Evolutionary conservation across 2,888 invertebrate species (phyloP).

Genomic region (Ormia ochracea): DNA sequence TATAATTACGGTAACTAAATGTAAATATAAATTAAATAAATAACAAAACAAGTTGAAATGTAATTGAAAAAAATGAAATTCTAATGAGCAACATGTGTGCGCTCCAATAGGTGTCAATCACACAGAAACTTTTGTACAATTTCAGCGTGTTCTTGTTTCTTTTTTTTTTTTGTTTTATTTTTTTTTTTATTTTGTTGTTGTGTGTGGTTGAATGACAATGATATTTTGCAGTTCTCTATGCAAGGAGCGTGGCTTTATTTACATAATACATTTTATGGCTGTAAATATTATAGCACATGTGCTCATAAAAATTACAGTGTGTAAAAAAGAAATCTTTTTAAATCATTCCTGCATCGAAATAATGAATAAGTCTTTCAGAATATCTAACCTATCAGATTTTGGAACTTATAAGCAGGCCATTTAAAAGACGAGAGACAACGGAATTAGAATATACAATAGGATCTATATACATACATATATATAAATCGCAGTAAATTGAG

Average conservation of each 20-base stretch:
- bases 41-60: not conserved
- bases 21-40: conserved; percentile 54
- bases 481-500: too few relatives aligned
- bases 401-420: too few relatives aligned
- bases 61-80: conserved; percentile 36
- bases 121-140: conserved; percentile 45
- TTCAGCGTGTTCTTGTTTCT: too few relatives aligned
- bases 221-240: conserved; percentile 19
- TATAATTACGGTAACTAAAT: conserved; percentile 46
- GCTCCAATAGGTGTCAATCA: conserved; percentile 60
- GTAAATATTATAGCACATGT: not conserved
- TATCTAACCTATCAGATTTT: too few relatives aligned
- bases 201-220: conserved; percentile 21
- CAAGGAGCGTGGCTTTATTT: conserved; percentile 12
- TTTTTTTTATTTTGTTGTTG: not conserved
- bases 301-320: too few relatives aligned
- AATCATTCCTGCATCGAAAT: too few relatives aligned
- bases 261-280: not conserved
- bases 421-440: too few relatives aligned
- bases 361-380: too few relatives aligned
- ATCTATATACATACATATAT: too few relatives aligned
- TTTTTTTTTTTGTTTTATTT: too few relatives aligned
- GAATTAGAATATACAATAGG: too few relatives aligned
- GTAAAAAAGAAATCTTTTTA: too few relatives aligned
- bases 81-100: conserved; percentile 62